Base-by-base conservation (phyloP, 2,797 vertebrate species). In the Atherinosoma microstoma region DNA sequence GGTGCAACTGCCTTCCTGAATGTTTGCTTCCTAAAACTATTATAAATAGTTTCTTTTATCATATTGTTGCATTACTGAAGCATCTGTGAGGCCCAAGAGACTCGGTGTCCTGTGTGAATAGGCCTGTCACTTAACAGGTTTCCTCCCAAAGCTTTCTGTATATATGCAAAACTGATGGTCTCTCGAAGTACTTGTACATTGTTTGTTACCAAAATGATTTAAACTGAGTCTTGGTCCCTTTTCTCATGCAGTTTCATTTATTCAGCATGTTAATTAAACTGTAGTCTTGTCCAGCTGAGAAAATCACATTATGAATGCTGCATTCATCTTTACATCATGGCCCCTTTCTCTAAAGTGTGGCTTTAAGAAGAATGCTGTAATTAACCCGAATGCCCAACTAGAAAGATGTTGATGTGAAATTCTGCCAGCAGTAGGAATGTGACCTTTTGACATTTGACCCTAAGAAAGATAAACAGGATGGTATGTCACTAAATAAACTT, bases 371-470 rank as follows among this genome's bases (percentile, higher is more conserved):
- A 66, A 27, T 20, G 51, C 22, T 70, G 29, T 72, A 71, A 83
- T 86, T 68, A 74, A 40, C 57, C 77, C 68, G 56, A 58, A 71
- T 47, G 51, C 58, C 45, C 27, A 56, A 29, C 58, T 34, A 35
- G 84, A 80, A 20, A 42, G 73, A 75, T 57, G 80, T 71, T 80
- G 74, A 80, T 87, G 76, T 85, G 78, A 73, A 77, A 78, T 73
- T 83, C 62, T 67, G 70, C 83, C 72, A 82, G 73, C 68, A 85
- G 53, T 73, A 83, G 88, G 94, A 94, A 95, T 95, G 91, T 92
- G 88, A 92, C 94, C 90, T 79, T 78, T 83, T 89, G 88, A 87
- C 91, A 88, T 90, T 76, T 91, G 80, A 92, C 91, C 91, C 81
- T 27, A 58, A 70, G 71, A 35, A 40, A 87, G 90, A 91, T 88